Conservation (phyloP, 2,113 vertebrate species). For the Pollachius pollachius region DNA sequence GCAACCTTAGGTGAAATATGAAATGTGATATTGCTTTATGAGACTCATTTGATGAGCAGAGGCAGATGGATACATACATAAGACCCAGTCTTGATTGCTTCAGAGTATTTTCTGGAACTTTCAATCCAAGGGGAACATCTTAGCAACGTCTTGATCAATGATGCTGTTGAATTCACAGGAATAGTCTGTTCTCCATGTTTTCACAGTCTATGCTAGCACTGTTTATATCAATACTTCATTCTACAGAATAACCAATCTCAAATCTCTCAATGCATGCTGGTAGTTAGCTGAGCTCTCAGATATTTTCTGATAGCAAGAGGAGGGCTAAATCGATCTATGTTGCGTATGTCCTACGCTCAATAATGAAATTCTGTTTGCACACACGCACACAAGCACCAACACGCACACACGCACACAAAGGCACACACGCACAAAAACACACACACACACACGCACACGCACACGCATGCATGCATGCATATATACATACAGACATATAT, state of each 20-base stretch:
- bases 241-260: no score
- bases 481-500: no score
- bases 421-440: no score
- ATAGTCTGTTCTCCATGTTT: neutral
- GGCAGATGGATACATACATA: no score
- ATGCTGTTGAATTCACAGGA: slow-evolving; percentile 29
- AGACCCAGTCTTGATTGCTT: neutral
- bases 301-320: no score
- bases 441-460: slow-evolving; percentile 8
- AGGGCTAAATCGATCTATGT: no score
- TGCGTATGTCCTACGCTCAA: no score
- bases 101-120: slow-evolving; percentile 10
- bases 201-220: neutral
- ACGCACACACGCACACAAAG: slow-evolving; percentile 7
- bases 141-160: slow-evolving; percentile 34
- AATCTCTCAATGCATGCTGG: no score
- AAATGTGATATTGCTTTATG: slow-evolving; percentile 7
- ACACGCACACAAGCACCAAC: slow-evolving; percentile 8
- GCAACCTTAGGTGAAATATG: neutral
- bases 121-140: slow-evolving; percentile 16
- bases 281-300: no score
- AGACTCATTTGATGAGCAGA: neutral
- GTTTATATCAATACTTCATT: no score
- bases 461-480: no score
- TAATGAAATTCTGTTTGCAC: neutral